A percentile compares a stretch with the other conserved stretches of the same genome.
phyloP scores from a whole-genome alignment of 1,140 invertebrate genomes.

The Acromyrmex heyeri region DNA sequence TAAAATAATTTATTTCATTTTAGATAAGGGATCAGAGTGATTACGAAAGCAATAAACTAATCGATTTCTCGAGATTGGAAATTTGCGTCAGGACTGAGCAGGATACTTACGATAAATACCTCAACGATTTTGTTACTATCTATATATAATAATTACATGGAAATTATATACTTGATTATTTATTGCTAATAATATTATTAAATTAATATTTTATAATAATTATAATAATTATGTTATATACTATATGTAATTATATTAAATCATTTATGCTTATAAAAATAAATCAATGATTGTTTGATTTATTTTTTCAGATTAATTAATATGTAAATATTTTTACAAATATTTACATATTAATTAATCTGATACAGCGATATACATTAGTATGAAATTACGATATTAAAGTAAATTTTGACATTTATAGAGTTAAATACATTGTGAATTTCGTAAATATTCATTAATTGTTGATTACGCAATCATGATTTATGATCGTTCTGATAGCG shows the following conservation, averaged over 20 bases:
- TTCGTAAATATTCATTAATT: too few species aligned
- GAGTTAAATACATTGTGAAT: background rate
- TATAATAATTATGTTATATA: background rate
- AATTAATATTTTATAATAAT: constrained; percentile 20
- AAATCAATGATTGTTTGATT: background rate
- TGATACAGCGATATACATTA: background rate
- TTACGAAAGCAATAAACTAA: constrained; percentile 14
- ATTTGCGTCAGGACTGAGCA: constrained; percentile 86
- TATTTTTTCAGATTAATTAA: background rate
- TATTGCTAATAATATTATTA: background rate
- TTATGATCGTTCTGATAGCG: background rate
- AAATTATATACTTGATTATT: constrained; percentile 14
- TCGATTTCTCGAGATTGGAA: constrained; percentile 81
- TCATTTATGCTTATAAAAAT: background rate
- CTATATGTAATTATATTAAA: background rate
- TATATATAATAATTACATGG: constrained; percentile 64
- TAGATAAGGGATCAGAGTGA: constrained; percentile 57
- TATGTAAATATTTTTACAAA: too few species aligned
- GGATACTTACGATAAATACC: constrained; percentile 86
- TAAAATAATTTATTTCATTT: background rate
- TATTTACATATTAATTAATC: background rate
- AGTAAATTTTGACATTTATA: background rate
- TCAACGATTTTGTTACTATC: constrained; percentile 84
- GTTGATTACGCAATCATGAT: background rate
- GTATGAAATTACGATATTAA: background rate